Evolutionary conservation across 2,888 invertebrate species (phyloP).

Genomic region (Steromphala cineraria): DNA sequence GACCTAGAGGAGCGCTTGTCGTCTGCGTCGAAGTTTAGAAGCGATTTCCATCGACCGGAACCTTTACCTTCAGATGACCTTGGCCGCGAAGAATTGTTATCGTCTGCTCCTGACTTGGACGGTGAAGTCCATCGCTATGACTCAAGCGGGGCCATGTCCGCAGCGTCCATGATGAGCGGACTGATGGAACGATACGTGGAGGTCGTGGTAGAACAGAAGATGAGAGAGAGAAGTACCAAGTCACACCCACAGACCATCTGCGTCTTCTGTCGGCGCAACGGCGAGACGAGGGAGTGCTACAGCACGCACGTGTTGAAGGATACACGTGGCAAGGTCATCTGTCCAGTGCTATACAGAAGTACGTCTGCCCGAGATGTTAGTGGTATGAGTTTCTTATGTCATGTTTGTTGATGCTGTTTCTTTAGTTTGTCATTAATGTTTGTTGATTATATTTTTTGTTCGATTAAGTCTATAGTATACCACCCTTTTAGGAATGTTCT

Average conservation of each 20-base stretch:
- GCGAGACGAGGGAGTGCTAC: slow-evolving; percentile 82
- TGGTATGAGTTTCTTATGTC: too few relatives aligned
- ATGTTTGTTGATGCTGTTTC: too few relatives aligned
- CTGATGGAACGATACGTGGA: neutral
- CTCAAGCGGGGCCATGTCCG: too few relatives aligned
- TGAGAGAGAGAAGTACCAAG: neutral
- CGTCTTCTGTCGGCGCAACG: slow-evolving; percentile 87
- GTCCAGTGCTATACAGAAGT: slow-evolving; percentile 85
- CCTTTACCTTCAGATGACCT: neutral
- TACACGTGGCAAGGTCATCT: slow-evolving; percentile 80
- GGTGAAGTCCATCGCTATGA: neutral
- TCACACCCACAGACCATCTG: slow-evolving; percentile 76
- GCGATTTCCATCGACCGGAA: too few relatives aligned
- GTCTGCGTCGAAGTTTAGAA: too few relatives aligned
- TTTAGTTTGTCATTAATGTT: too few relatives aligned
- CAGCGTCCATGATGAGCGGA: neutral
- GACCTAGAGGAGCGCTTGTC: too few relatives aligned
- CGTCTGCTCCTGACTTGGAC: neutral
- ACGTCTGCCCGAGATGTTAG: slow-evolving; percentile 84
- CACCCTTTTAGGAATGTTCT: too few relatives aligned
- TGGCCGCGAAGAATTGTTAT: neutral
- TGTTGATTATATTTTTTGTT: too few relatives aligned
- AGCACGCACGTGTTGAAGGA: slow-evolving; percentile 82
- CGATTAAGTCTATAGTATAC: too few relatives aligned
- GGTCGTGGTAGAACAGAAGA: neutral